Conservation (phyloP, 2,797 vertebrate species). For the Gambelia wislizenii region DNA sequence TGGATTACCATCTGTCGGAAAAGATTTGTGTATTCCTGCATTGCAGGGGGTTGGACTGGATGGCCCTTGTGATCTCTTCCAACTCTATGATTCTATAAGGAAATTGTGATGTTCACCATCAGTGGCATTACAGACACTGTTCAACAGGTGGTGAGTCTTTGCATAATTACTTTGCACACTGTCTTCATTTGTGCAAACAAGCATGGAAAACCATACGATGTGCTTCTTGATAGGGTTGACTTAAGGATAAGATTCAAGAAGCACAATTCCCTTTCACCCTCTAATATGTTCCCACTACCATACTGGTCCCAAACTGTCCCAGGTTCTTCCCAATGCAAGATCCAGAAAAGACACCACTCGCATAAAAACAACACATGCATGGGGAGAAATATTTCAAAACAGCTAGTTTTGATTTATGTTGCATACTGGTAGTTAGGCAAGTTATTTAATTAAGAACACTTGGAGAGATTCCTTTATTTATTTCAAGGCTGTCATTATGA, state of each 20-base stretch:
- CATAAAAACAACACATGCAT: background rate
- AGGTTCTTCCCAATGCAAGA: background rate
- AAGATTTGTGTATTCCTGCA: too few species aligned
- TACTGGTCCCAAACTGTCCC: background rate
- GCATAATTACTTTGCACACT: background rate
- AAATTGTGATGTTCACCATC: background rate
- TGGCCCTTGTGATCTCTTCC: too few species aligned
- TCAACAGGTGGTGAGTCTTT: background rate
- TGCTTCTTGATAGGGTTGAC: background rate
- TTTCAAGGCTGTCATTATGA: conserved; percentile 53
- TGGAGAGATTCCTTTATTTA: conserved; percentile 16
- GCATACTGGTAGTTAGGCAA: conserved; percentile 39
- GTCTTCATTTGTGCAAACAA: background rate
- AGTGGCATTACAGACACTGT: background rate
- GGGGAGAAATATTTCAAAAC: conserved; percentile 1
- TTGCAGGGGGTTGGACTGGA: too few species aligned
- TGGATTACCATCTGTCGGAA: too few species aligned
- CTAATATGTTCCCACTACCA: background rate
- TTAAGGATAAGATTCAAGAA: background rate
- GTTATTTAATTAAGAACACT: conserved; percentile 52
- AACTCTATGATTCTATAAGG: too few species aligned
- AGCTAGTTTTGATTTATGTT: conserved; percentile 20
- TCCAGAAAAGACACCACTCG: background rate
- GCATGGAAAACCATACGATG: background rate
- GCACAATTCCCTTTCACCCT: background rate